Evolutionary conservation across 1,140 invertebrate genomes (phyloP), one percentile per base, ranked within the genome.

Genomic region (Anoplolepis gracilipes): DNA sequence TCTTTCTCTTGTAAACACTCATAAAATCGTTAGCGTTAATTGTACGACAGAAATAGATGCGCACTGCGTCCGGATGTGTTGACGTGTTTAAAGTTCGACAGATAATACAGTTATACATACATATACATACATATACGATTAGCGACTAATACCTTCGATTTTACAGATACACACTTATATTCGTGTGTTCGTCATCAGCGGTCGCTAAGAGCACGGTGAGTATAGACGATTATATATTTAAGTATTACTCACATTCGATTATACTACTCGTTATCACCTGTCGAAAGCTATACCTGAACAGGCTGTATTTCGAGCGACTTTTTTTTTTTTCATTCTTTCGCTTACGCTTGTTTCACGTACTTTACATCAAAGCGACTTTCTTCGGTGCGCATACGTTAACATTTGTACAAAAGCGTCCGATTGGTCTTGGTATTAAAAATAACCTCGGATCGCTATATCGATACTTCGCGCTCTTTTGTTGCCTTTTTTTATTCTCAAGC

Each of bases 341-440:
- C 33, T 67, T 16, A 61, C 53, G 3, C 16, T 61, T 49, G 46
- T 49, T 19, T 25, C 42, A 73, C 36, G 25, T 75, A 79, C 86
- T 70, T n/a, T 46, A 49, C 70, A 39, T 53, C 49, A 36, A 25
- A 57, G 46, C 39, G 19, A 85, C 62, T 82, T 62, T 72, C 81
- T 59, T 85, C 67, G 69, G 67, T 84, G 67, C 79, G 85, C 85
- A 39, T 88, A 86, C 59, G 67, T 88, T 87, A 81, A 85, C 55
- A 82, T 91, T 93, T 91, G 76, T 89, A 92, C 90, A 93, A 92
- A 86, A 91, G 90, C 91, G 91, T 92, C 94, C 94, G 94, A 95
- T 95, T 94, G 94, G 94, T 95, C 93, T 94, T 95, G 93, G 94
- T 95, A 95, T 95, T 95, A 95, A 95, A 95, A 95, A 95, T 95